phyloP scores from a whole-genome alignment of 2,797 vertebrate species.

The Salmo trutta region DNA sequence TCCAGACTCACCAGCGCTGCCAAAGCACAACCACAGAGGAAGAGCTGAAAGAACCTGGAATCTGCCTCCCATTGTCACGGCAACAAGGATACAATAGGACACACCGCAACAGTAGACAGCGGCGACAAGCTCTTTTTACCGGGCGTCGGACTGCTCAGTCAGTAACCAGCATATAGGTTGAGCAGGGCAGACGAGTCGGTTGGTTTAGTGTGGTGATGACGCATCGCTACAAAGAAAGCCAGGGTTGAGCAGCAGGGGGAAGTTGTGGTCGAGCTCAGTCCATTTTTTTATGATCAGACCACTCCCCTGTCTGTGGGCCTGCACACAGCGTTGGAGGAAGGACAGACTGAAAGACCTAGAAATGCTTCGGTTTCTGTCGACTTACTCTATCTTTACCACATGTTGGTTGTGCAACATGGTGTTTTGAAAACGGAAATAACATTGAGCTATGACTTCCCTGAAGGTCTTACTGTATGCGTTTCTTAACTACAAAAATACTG shows the following conservation, averaged over 20 bases:
- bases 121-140: neutral
- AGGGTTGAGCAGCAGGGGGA: constrained; percentile 55
- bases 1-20: constrained; percentile 66
- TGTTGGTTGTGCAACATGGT: too few relatives aligned
- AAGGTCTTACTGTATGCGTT: neutral
- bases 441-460: too few relatives aligned
- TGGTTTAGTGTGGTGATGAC: neutral
- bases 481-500: neutral
- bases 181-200: neutral
- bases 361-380: too few relatives aligned
- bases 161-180: neutral
- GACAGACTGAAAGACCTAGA: too few relatives aligned
- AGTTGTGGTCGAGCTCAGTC: constrained; percentile 78
- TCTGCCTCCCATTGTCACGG: constrained; percentile 34
- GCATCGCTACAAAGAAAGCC: neutral
- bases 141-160: neutral
- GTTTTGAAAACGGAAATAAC: too few relatives aligned
- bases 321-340: too few relatives aligned
- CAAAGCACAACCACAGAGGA: constrained; percentile 67
- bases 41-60: constrained; percentile 45
- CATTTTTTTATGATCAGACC: constrained; percentile 39
- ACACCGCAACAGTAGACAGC: neutral
- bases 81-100: neutral
- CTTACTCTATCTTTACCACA: too few relatives aligned
- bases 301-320: too few relatives aligned